Percentiles rank a stretch among this genome's conserved stretches.
phyloP scores from a whole-genome alignment of 1,140 invertebrate species.

The Monomorium pharaonis region DNA sequence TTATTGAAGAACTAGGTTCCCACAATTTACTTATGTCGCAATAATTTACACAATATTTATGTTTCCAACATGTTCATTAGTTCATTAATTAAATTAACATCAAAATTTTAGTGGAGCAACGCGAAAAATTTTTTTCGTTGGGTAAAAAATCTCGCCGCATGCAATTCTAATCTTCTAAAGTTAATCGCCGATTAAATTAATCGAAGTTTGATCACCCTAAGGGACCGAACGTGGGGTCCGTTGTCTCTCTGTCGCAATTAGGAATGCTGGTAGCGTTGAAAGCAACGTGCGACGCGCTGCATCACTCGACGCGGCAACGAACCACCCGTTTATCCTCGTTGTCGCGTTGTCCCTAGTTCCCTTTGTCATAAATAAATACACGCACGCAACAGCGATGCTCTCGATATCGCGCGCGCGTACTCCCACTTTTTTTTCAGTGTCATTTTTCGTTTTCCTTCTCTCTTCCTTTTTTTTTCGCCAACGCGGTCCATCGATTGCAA shows the following conservation, averaged over 20 bases:
- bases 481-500: neutral
- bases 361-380: slow-evolving; percentile 71
- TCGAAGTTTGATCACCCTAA: neutral
- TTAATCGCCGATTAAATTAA: neutral
- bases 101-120: too few species aligned
- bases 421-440: slow-evolving; percentile 9
- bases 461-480: neutral
- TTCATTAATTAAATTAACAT: too few species aligned
- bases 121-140: too few species aligned
- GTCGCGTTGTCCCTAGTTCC: slow-evolving; percentile 21
- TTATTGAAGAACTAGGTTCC: too few species aligned
- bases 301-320: slow-evolving; percentile 41
- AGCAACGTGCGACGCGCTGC: slow-evolving; percentile 44
- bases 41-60: too few species aligned
- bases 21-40: too few species aligned
- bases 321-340: slow-evolving; percentile 61
- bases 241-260: slow-evolving; percentile 64
- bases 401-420: slow-evolving; percentile 1
- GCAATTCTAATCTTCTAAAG: neutral
- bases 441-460: slow-evolving; percentile 20
- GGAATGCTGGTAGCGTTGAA: slow-evolving; percentile 58
- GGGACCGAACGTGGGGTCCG: slow-evolving; percentile 32
- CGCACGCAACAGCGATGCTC: slow-evolving; percentile 45
- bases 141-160: neutral
- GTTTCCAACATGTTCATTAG: too few species aligned